Evolutionary conservation across 2,113 vertebrate genomes (phyloP).

Genomic region (Gobiocypris rarus): DNA sequence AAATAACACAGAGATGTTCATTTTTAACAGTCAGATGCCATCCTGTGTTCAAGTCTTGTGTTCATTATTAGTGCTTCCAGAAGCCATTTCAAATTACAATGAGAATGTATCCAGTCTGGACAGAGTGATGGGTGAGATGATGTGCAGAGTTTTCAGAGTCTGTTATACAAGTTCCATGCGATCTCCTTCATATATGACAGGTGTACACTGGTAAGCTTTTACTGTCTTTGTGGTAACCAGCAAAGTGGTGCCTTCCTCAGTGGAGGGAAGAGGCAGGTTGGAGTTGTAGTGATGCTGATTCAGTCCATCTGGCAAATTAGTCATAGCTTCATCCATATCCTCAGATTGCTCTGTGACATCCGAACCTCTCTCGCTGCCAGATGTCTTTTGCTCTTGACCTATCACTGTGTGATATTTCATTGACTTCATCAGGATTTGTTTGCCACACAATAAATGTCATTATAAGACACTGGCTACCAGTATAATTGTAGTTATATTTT

Average conservation of each 20-base stretch:
- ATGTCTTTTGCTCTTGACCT: constrained; percentile 47
- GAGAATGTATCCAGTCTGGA: background rate
- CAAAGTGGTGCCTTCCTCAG: constrained; percentile 81
- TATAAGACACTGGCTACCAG: background rate
- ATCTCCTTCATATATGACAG: constrained; percentile 56
- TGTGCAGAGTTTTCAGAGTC: constrained; percentile 26
- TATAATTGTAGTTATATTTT: no score
- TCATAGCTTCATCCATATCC: background rate
- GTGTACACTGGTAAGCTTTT: constrained; percentile 64
- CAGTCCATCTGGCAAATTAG: background rate
- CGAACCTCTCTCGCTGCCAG: constrained; percentile 34
- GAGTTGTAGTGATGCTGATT: constrained; percentile 52
- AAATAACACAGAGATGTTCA: background rate
- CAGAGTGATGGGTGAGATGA: no score
- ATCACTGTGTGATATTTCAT: constrained; percentile 17
- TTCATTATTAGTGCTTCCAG: background rate
- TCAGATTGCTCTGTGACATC: constrained; percentile 49
- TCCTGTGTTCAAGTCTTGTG: background rate
- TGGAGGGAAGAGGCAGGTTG: constrained; percentile 79
- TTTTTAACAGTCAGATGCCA: background rate
- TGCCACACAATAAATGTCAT: background rate
- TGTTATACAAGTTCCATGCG: constrained; percentile 24
- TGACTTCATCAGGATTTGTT: constrained; percentile 28
- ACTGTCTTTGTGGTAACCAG: constrained; percentile 82
- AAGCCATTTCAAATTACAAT: background rate